Conservation (phyloP, 2,888 invertebrate genomes). For the Drosophila nr. fundita region DNA sequence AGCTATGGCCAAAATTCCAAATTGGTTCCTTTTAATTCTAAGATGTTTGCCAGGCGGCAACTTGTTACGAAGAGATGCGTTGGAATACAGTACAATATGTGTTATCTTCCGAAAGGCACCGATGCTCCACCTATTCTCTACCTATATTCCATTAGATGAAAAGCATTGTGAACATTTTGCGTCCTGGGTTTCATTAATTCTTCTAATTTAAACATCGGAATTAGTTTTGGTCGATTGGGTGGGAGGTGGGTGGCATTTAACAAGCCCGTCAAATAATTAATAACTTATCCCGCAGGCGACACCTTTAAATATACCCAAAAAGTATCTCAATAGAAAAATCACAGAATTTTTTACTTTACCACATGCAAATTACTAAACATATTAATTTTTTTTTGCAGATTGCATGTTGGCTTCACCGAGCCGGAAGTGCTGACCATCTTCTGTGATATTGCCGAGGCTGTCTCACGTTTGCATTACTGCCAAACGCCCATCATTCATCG, state of each 20-base stretch:
- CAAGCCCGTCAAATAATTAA: not conserved
- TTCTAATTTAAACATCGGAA: too few species aligned
- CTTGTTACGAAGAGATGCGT: not conserved
- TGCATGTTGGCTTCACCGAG: slow-evolving; percentile 90
- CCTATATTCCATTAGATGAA: too few species aligned
- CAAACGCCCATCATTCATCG: slow-evolving; percentile 97
- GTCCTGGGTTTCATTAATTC: not conserved
- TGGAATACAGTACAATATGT: too few species aligned
- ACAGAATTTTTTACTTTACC: not conserved
- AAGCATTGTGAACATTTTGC: too few species aligned
- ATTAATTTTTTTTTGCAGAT: slow-evolving; percentile 81
- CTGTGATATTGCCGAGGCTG: slow-evolving; percentile 96
- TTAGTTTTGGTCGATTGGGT: not conserved
- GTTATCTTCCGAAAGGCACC: not conserved
- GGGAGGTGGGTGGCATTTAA: not conserved
- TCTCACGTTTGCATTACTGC: slow-evolving; percentile 95
- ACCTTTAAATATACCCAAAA: not conserved
- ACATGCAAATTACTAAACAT: not conserved
- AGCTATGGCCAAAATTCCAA: not conserved
- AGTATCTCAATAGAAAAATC: not conserved
- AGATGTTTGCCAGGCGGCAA: not conserved
- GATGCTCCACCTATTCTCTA: too few species aligned
- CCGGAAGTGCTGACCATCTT: slow-evolving; percentile 93
- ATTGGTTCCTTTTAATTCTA: not conserved
- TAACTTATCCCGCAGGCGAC: not conserved